These are phyloP conservation scores for Chymomyza procnemis DNA, from an alignment of 2,888 invertebrate species.

Conservation along the genomic window DNA sequence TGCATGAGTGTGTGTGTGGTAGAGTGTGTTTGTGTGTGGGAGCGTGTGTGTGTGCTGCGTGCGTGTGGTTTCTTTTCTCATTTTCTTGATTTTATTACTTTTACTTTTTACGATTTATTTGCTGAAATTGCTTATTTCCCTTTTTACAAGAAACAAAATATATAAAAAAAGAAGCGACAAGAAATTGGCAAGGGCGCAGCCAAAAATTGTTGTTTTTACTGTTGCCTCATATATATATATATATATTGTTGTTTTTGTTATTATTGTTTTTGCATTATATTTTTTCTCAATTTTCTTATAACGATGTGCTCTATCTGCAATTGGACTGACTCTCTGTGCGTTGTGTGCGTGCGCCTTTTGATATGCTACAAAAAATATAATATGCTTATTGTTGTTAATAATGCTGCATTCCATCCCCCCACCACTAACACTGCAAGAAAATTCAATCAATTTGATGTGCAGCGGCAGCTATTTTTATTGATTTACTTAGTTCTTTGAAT, in stretches of 20 bases:
- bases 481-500: constrained; percentile 33
- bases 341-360: constrained; percentile 10
- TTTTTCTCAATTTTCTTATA: constrained; percentile 9
- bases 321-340: background rate
- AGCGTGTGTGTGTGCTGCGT: constrained; percentile 15
- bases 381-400: constrained; percentile 20
- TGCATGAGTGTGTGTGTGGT: constrained; percentile 31
- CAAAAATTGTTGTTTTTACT: constrained; percentile 23
- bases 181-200: constrained; percentile 36
- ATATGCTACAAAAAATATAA: background rate
- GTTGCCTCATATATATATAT: too few species aligned
- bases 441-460: constrained; percentile 54
- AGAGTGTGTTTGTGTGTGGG: constrained; percentile 17
- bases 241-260: constrained; percentile 6
- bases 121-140: constrained; percentile 71
- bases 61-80: constrained; percentile 53
- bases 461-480: constrained; percentile 49
- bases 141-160: constrained; percentile 23
- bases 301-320: constrained; percentile 24
- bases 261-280: constrained; percentile 28
- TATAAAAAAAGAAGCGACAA: constrained; percentile 35
- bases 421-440: constrained; percentile 22
- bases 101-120: constrained; percentile 72
- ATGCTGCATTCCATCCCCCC: constrained; percentile 15
- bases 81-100: constrained; percentile 71